Base-by-base conservation (phyloP, 2,797 vertebrate species). In the Calcarius lapponicus region DNA sequence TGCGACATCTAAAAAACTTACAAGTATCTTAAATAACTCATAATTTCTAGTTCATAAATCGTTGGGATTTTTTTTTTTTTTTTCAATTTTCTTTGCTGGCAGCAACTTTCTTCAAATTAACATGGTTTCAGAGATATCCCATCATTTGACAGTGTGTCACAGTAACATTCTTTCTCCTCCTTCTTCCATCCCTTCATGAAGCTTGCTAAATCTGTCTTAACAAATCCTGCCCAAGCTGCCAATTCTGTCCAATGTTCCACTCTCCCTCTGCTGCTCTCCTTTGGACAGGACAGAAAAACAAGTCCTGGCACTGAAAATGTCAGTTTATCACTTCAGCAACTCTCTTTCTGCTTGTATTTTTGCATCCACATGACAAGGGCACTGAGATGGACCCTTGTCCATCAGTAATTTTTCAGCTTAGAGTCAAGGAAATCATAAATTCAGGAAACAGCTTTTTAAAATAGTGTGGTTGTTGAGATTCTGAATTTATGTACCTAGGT, bases 1-100 rank as follows among this genome's bases (percentile, higher is more conserved):
- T 45, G 38, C 94, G 86, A 96, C 82, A 73, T 75, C 92, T 50
- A 82, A 85, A 86, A 96, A 97, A 60, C 87, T 97, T 88, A 88
- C 36, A 96, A 94, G 76, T 97, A 95, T 42, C 50, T 88, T 57
- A 67, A 70, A 70, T 75, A 65, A 73, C 31, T 61, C n/a, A 10
- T 66, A 64, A 64, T 54, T 83, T 60, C 54, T 72, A 21, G 51
- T 38, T 71, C 7, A 5, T 42, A 40, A 47, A 72, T 60, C 19
- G 82, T 50, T 13, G 42, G 21, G 67, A 28, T 51, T 29, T 18
- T 22, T n/a, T 51, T 17, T 31, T 17, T 13, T n/a, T 19, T 47
- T 64, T 82, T 74, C 34, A 22, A 18, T 79, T 79, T 92, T 89
- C 48, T 89, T 75, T 80, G n/a, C 51, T 92, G 71, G 36, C 54